Conservation (phyloP, 2,888 invertebrate genomes). For the Candidula unifasciata region DNA sequence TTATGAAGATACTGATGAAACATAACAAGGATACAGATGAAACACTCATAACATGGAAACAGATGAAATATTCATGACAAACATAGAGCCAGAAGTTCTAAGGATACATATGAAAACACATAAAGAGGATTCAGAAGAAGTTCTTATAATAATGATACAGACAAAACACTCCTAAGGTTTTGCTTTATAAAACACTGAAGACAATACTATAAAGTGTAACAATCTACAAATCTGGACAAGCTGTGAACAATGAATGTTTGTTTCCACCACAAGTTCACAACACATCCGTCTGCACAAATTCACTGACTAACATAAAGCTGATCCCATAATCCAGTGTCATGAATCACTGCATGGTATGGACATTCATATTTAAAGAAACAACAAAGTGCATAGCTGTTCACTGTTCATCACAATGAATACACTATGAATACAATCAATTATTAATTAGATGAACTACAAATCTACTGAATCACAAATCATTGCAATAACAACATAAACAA, state of each 20-base stretch:
- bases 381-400: conserved; percentile 26
- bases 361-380: background rate
- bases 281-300: background rate
- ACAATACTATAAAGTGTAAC: too few relatives aligned
- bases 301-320: background rate
- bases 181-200: too few relatives aligned
- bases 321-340: background rate
- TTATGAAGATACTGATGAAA: too few relatives aligned
- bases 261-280: background rate
- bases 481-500: background rate
- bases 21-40: too few relatives aligned
- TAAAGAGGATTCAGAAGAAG: too few relatives aligned
- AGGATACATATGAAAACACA: too few relatives aligned
- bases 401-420: conserved; percentile 11
- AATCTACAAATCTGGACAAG: too few relatives aligned
- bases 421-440: background rate
- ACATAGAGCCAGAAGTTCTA: too few relatives aligned
- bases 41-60: too few relatives aligned
- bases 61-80: too few relatives aligned
- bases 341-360: background rate
- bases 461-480: background rate
- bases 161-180: too few relatives aligned
- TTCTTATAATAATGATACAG: too few relatives aligned
- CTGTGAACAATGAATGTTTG: background rate
- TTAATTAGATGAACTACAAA: background rate